Percentiles rank a stretch among this genome's conserved stretches.
phyloP scores from a whole-genome alignment of 2,113 vertebrate genomes.

The Clinocottus analis region DNA sequence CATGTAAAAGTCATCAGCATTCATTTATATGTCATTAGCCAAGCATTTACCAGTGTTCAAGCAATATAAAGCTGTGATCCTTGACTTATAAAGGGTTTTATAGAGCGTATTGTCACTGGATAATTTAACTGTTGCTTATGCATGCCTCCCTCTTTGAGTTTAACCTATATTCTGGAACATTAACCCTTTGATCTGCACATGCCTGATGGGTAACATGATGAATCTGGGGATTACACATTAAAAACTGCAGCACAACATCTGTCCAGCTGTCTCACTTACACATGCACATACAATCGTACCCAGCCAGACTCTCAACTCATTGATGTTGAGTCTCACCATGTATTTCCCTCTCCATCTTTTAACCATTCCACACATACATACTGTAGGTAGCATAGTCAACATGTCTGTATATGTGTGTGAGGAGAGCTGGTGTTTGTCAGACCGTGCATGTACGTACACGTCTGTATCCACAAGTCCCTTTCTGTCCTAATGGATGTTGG shows the following conservation, averaged over 20 bases:
- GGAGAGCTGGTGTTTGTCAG: constrained; percentile 7
- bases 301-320: neutral
- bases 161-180: constrained; percentile 67
- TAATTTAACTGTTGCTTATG: constrained; percentile 25
- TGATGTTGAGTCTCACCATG: neutral
- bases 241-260: constrained; percentile 63
- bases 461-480: constrained; percentile 27
- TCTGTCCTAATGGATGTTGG: constrained; percentile 55
- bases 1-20: constrained; percentile 44
- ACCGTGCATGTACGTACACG: constrained; percentile 17
- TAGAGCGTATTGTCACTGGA: neutral
- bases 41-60: constrained; percentile 3
- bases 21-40: constrained; percentile 31
- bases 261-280: constrained; percentile 35
- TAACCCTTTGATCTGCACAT: constrained; percentile 57
- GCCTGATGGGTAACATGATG: constrained; percentile 38
- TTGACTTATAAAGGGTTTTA: neutral
- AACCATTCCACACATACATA: neutral
- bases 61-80: neutral
- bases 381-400: constrained; percentile 6
- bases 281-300: neutral
- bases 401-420: neutral
- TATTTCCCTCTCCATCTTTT: neutral
- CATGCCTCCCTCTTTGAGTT: constrained; percentile 19
- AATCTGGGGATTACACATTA: constrained; percentile 65